A percentile compares a stretch with the other conserved stretches of the same genome.
Evolutionary conservation across 1,140 invertebrate species (phyloP).

Genomic region (Gonioctena quinquepunctata): DNA sequence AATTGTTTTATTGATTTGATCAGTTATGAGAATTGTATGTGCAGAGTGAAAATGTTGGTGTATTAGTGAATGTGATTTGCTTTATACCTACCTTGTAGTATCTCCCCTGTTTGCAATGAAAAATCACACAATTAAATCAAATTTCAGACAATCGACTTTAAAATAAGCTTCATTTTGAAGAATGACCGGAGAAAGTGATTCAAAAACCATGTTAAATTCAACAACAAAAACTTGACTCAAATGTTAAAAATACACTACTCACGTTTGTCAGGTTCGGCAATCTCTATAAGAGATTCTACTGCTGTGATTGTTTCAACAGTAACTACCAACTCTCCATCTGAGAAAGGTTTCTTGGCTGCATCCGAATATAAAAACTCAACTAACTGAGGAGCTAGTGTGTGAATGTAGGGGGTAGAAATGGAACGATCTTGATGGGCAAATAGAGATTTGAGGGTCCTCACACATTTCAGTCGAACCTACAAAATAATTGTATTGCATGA

Average conservation of each 20-base stretch:
- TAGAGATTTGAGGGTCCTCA: slow-evolving; percentile 76
- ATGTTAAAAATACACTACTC: slow-evolving; percentile 60
- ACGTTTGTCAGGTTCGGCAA: slow-evolving; percentile 79
- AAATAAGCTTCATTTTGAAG: background rate
- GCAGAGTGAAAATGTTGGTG: too few relatives aligned
- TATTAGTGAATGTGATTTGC: too few relatives aligned
- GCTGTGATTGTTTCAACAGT: slow-evolving; percentile 71
- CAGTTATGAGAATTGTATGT: too few relatives aligned
- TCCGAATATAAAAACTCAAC: slow-evolving; percentile 72
- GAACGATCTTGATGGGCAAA: slow-evolving; percentile 71
- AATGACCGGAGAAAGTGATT: background rate
- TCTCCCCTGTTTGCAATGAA: slow-evolving; percentile 34
- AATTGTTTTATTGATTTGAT: too few relatives aligned
- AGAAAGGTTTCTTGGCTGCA: slow-evolving; percentile 61
- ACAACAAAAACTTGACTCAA: too few relatives aligned
- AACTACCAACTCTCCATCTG: slow-evolving; percentile 66
- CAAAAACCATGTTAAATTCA: too few relatives aligned
- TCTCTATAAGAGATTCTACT: slow-evolving; percentile 73
- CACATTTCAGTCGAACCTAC: slow-evolving; percentile 77
- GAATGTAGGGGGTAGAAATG: slow-evolving; percentile 79
- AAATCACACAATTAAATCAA: background rate
- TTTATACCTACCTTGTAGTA: slow-evolving; percentile 43
- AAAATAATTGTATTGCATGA: slow-evolving; percentile 24
- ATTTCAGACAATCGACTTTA: background rate
- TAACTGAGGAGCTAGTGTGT: slow-evolving; percentile 75